phyloP scores from a whole-genome alignment of 2,888 invertebrate species.

The Drosophila lacicola region DNA sequence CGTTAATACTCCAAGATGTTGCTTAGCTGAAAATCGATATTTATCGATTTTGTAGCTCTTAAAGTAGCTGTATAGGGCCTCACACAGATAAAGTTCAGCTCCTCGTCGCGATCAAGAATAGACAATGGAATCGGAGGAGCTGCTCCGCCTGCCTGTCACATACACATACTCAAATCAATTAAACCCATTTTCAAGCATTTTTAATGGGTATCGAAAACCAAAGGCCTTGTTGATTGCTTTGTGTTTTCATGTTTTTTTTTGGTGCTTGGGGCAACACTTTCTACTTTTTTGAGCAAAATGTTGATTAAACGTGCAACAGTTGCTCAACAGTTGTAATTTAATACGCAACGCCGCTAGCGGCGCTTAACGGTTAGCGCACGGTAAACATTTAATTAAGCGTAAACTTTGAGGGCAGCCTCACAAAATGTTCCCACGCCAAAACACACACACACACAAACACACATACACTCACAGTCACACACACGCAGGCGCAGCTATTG shows the following conservation, averaged over 20 bases:
- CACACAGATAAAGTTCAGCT: too few species aligned
- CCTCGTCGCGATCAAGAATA: too few species aligned
- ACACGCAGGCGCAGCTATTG: constrained; percentile 22
- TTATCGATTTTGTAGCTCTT: neutral
- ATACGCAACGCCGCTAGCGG: constrained; percentile 52
- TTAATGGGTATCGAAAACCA: too few species aligned
- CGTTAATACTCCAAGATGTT: too few species aligned
- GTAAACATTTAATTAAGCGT: constrained; percentile 77
- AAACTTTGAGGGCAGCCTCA: constrained; percentile 58
- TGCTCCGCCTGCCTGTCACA: too few species aligned
- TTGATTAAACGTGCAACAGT: constrained; percentile 68
- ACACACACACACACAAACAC: constrained; percentile 34
- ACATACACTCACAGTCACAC: constrained; percentile 5
- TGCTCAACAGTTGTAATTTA: constrained; percentile 61
- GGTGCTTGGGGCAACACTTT: constrained; percentile 39
- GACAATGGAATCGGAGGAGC: too few species aligned
- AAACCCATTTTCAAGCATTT: too few species aligned
- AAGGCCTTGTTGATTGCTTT: constrained; percentile 33
- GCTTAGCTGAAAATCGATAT: too few species aligned
- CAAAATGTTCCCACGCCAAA: constrained; percentile 70
- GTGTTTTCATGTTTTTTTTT: constrained; percentile 9
- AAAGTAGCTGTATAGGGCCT: neutral
- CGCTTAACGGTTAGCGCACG: constrained; percentile 56
- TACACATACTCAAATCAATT: too few species aligned
- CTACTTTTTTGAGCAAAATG: constrained; percentile 56